Evolutionary conservation across 2,888 invertebrate species (phyloP).

Genomic region (Autographa gamma): DNA sequence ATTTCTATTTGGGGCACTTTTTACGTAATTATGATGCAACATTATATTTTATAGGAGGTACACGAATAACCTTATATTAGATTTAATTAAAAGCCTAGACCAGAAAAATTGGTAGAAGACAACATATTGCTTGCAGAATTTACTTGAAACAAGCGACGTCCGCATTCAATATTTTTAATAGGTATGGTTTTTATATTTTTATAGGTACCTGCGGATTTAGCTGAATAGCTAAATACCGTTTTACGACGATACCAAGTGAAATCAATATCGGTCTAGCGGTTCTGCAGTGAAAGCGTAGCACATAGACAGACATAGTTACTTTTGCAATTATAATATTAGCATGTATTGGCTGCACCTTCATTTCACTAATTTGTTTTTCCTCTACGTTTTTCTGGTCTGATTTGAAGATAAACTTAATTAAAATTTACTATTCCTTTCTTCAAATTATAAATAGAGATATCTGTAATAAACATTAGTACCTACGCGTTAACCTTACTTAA

Average conservation of each 20-base stretch:
- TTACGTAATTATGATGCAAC: background rate
- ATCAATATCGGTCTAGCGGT: too few relatives aligned
- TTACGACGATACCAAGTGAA: too few relatives aligned
- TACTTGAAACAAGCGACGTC: too few relatives aligned
- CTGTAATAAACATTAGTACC: background rate
- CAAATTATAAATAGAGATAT: background rate
- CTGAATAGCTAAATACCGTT: too few relatives aligned
- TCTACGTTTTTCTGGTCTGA: background rate
- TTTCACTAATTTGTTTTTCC: too few relatives aligned
- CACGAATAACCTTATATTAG: background rate
- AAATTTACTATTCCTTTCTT: background rate
- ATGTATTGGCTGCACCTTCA: too few relatives aligned
- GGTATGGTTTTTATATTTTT: too few relatives aligned
- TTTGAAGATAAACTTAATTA: background rate
- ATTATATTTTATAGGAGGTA: background rate
- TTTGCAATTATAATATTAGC: too few relatives aligned
- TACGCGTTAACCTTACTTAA: background rate
- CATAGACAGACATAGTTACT: too few relatives aligned
- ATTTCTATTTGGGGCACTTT: slow-evolving; percentile 4
- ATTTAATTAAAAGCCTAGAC: background rate
- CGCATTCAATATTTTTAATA: too few relatives aligned
- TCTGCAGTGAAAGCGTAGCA: too few relatives aligned
- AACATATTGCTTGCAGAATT: background rate
- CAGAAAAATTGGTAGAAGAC: background rate
- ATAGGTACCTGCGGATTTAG: too few relatives aligned